Percentiles rank a stretch among this genome's conserved stretches.
Conservation (phyloP, 2,113 vertebrate species). For the Saguinus midas region DNA sequence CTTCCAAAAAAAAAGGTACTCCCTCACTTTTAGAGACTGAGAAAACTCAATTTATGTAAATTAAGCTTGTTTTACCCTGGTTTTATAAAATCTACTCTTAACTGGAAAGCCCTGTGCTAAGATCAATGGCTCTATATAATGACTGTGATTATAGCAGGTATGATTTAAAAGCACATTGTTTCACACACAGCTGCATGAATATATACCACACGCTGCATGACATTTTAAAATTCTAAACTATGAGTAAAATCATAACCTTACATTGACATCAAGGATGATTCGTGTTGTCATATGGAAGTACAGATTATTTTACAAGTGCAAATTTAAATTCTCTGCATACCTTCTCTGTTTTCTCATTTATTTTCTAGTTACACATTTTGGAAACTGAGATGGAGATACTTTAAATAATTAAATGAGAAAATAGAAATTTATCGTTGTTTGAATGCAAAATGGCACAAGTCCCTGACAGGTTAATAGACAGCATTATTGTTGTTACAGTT, state of each 20-base stretch:
- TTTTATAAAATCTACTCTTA: background rate
- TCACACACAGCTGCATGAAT: background rate
- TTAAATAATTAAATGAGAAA: constrained; percentile 31
- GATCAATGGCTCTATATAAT: background rate
- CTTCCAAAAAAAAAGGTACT: background rate
- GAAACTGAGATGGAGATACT: background rate
- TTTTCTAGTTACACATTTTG: background rate
- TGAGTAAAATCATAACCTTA: background rate
- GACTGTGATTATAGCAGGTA: background rate
- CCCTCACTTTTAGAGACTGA: background rate
- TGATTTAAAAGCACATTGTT: background rate
- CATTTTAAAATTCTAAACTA: background rate
- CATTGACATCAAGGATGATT: background rate
- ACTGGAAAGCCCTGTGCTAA: background rate
- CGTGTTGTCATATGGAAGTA: background rate
- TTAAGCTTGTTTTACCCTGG: background rate
- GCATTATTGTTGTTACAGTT: background rate
- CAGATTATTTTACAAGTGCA: constrained; percentile 4
- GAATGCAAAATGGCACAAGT: background rate
- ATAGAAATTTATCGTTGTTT: constrained; percentile 32
- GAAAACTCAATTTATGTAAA: background rate
- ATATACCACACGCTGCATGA: background rate
- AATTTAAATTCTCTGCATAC: constrained; percentile 14
- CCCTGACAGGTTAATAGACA: background rate
- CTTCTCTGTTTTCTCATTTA: background rate